A percentile compares a stretch with the other conserved stretches of the same genome.
These are phyloP conservation scores for Copidosoma aretas DNA, from an alignment of 2,888 invertebrate species.

Conservation along the genomic window DNA sequence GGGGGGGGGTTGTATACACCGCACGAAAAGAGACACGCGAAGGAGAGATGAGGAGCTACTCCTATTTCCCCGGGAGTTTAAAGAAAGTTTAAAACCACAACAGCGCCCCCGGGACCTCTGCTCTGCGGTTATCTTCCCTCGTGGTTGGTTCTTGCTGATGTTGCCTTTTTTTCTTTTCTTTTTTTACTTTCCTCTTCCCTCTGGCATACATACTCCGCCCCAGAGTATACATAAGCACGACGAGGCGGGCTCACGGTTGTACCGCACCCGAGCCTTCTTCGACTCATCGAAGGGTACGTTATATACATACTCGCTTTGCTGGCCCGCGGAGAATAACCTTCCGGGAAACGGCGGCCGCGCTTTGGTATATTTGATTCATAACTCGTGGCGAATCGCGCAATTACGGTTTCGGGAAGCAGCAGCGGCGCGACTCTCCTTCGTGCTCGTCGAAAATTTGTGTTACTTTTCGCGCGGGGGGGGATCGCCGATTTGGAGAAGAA, in stretches of 20 bases:
- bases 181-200: neutral
- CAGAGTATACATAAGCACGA: neutral
- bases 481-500: too few relatives aligned
- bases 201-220: neutral
- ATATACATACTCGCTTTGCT: too few relatives aligned
- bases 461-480: too few relatives aligned
- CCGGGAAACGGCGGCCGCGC: too few relatives aligned
- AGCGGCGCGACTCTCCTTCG: too few relatives aligned
- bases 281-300: too few relatives aligned
- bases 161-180: neutral
- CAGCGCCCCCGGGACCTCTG: constrained; percentile 29
- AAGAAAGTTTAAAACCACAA: constrained; percentile 37
- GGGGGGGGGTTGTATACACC: neutral
- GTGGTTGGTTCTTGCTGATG: too few relatives aligned
- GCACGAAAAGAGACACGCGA: constrained; percentile 27
- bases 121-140: constrained; percentile 26
- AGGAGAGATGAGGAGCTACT: constrained; percentile 23
- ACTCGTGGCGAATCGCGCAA: neutral
- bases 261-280: too few relatives aligned
- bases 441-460: too few relatives aligned
- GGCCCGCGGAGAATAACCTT: too few relatives aligned
- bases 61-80: constrained; percentile 30
- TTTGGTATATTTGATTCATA: constrained; percentile 17
- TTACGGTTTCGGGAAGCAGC: neutral
- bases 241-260: too few relatives aligned